phyloP scores from a whole-genome alignment of 1,140 invertebrate genomes.

The Drosophila lacteicornis region DNA sequence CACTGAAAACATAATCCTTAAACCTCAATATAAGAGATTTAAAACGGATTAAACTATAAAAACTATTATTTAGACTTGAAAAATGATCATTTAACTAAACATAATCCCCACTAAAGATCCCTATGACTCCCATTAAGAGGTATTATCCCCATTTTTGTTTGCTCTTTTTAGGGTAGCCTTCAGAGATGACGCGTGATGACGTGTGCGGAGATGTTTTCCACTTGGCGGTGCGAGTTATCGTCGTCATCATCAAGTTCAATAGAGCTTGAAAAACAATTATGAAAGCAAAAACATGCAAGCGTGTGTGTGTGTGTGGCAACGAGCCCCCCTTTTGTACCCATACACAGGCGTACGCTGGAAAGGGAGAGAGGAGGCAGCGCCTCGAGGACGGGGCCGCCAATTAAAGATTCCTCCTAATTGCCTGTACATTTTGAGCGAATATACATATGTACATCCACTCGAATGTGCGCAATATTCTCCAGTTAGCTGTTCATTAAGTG shows the following conservation, averaged over 20 bases:
- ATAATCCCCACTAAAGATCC: background rate
- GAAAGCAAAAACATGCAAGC: slow-evolving; percentile 29
- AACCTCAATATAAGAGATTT: background rate
- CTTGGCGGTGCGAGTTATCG: slow-evolving; percentile 48
- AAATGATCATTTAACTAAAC: background rate
- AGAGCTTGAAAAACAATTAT: slow-evolving; percentile 78
- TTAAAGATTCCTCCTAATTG: slow-evolving; percentile 74
- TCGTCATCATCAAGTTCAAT: slow-evolving; percentile 62
- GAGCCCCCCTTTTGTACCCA: slow-evolving; percentile 41
- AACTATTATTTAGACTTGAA: background rate
- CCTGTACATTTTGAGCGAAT: slow-evolving; percentile 14
- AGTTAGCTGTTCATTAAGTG: slow-evolving; percentile 17
- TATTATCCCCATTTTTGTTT: background rate
- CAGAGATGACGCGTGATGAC: slow-evolving; percentile 53
- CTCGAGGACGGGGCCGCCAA: slow-evolving; percentile 68
- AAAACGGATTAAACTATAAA: background rate
- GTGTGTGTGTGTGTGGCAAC: slow-evolving; percentile 53
- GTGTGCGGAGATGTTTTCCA: slow-evolving; percentile 67
- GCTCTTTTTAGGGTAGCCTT: slow-evolving; percentile 12
- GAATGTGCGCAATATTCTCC: slow-evolving; percentile 30
- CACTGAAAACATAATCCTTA: background rate
- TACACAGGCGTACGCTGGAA: background rate
- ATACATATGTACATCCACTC: slow-evolving; percentile 6
- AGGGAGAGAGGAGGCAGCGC: slow-evolving; percentile 6
- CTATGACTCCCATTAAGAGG: background rate